Percentiles rank a stretch among this genome's conserved stretches.
These are phyloP conservation scores for Acrocephalus arundinaceus DNA, from an alignment of 2,113 vertebrate genomes.

Conservation along the genomic window DNA sequence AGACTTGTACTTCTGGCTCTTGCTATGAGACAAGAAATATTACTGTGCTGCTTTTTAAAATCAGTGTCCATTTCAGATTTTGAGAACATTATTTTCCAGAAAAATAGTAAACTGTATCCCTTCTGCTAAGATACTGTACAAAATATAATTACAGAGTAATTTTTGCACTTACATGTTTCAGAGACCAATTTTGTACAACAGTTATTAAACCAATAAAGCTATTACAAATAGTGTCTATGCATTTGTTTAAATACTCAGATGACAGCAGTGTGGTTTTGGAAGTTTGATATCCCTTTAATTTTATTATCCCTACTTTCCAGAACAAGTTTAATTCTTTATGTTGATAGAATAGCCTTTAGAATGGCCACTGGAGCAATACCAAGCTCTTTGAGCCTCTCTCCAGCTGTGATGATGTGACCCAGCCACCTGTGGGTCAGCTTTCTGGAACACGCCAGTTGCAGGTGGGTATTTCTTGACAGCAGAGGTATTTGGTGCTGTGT, in stretches of 20 bases:
- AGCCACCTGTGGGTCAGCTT: not conserved
- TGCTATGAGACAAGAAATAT: not conserved
- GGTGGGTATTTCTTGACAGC: not conserved
- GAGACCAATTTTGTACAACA: conserved; percentile 69
- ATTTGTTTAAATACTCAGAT: not conserved
- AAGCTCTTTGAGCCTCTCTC: not conserved
- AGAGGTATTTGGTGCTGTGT: not conserved
- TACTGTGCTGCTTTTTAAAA: not conserved
- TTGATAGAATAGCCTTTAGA: not conserved
- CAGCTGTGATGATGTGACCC: not conserved
- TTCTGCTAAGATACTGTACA: conserved; percentile 6
- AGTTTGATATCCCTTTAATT: not conserved
- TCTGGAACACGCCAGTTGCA: not conserved
- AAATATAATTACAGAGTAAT: conserved; percentile 61
- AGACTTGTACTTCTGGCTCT: not conserved
- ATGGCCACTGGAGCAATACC: fast-evolving
- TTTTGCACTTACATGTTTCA: not conserved
- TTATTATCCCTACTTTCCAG: not conserved
- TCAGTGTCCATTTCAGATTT: conserved; percentile 40
- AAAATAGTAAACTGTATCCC: conserved; percentile 14
- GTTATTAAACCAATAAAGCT: conserved; percentile 73
- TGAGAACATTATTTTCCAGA: conserved; percentile 51
- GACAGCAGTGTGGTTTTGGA: not conserved
- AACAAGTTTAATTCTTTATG: not conserved
- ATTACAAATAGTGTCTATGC: not conserved